Evolutionary conservation across 2,113 vertebrate genomes (phyloP).

Genomic region (Typhlomys cinereus): DNA sequence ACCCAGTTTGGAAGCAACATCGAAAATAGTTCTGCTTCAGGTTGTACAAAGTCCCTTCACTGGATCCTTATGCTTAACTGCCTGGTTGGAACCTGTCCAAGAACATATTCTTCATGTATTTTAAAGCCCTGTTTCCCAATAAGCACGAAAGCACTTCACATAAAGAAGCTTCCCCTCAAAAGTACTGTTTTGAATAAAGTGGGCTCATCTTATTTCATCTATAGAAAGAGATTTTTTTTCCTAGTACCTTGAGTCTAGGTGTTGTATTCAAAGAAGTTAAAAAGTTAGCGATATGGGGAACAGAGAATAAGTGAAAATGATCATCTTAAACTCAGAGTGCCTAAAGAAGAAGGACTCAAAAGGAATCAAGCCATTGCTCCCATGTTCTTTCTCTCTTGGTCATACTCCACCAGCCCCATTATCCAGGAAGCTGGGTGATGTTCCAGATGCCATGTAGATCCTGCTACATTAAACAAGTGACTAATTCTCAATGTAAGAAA

Average conservation of each 20-base stretch:
- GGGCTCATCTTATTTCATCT: background rate
- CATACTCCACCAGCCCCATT: background rate
- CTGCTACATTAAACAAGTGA: background rate
- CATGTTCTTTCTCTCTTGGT: background rate
- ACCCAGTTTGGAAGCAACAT: background rate
- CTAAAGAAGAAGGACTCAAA: background rate
- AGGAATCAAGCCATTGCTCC: background rate
- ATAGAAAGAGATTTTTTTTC: background rate
- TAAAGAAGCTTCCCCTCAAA: background rate
- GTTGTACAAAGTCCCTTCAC: background rate
- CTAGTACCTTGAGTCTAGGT: background rate
- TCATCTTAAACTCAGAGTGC: background rate
- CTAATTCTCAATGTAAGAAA: background rate
- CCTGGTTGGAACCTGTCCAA: background rate
- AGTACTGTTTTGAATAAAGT: background rate
- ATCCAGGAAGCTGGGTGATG: background rate
- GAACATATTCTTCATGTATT: background rate
- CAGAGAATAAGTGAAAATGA: background rate
- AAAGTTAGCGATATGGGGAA: background rate
- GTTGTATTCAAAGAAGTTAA: background rate
- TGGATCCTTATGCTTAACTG: background rate
- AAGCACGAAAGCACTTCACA: background rate
- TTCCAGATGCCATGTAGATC: background rate
- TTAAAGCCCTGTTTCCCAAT: background rate
- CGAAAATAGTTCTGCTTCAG: background rate